These are phyloP conservation scores for Corythornis leucogaster DNA, from an alignment of 2,797 vertebrate species.

Conservation along the genomic window DNA sequence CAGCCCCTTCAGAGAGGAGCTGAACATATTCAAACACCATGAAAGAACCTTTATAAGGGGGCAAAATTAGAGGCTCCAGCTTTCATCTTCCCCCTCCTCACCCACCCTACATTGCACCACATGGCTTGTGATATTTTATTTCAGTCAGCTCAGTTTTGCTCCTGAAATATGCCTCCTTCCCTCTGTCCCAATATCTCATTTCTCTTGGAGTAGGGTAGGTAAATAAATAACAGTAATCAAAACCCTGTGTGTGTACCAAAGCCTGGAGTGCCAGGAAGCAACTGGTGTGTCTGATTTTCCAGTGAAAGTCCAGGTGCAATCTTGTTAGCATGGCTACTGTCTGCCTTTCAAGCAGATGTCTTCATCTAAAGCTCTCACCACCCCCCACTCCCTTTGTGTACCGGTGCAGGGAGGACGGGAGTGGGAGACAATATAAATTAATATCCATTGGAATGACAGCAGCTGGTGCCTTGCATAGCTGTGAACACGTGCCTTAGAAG, in stretches of 20 bases:
- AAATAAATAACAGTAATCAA: slow-evolving; percentile 1
- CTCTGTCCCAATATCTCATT: slow-evolving; percentile 15
- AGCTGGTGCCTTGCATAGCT: slow-evolving; percentile 78
- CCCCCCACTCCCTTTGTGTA: slow-evolving; percentile 61
- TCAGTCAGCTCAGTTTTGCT: slow-evolving; percentile 20
- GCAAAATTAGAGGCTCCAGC: neutral
- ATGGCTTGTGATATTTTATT: neutral
- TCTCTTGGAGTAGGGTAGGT: slow-evolving; percentile 4
- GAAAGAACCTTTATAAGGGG: neutral
- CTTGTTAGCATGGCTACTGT: slow-evolving; percentile 47
- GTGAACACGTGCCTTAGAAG: slow-evolving; percentile 74
- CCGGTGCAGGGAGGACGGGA: slow-evolving; percentile 45
- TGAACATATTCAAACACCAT: neutral
- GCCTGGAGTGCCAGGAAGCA: slow-evolving; percentile 64
- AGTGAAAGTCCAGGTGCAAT: slow-evolving; percentile 75
- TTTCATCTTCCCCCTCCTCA: neutral
- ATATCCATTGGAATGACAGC: slow-evolving; percentile 84
- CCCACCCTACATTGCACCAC: accelerated
- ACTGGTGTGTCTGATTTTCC: slow-evolving; percentile 61
- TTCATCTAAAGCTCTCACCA: slow-evolving; percentile 44
- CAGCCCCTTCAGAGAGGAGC: neutral
- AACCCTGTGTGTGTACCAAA: slow-evolving; percentile 27
- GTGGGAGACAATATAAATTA: slow-evolving; percentile 80
- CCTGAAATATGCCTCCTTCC: slow-evolving; percentile 40
- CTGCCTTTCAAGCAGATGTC: slow-evolving; percentile 78